Evolutionary conservation across 2,113 vertebrate genomes (phyloP), one percentile per base, ranked within the genome.

Genomic region (Ictalurus furcatus): DNA sequence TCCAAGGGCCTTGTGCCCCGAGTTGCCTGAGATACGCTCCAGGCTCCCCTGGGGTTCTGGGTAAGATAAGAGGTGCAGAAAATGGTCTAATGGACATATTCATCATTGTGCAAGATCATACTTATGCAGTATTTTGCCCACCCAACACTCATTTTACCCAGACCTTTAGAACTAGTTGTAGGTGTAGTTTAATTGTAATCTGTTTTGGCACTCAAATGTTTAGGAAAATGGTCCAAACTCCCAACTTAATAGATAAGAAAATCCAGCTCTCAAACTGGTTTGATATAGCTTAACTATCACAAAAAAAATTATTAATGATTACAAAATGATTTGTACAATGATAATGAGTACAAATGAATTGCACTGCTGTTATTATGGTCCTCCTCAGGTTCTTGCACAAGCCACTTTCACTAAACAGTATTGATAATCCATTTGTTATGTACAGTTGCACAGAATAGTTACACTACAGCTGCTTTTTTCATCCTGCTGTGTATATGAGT

Each of bases 71-170:
- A 9, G 48, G 8, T 52, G 9, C 48, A 52, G 8, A 9, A 52
- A 9, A 52, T 52, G 48, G 48, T 52, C 44, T 48, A 48, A 48
- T 5, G 5, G 44, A 14, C 30, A 73, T 73, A 21, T 21, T 37
- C 13, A 67, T 13, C 23, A 30, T 4, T 37, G 34, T 74, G 84
- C 48, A 93, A 90, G 84, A 91, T 88, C 80, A 86, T 89, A 87
- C 86, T 93, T 74, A 74, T 91, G 92, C 86, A 90, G 84, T 25
- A 91, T 87, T 86, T 91, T 76, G 9, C 19, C 3, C 17, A 48
- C 67, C 82, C 88, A 91, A 85, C 34, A 92, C 92, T 34, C 92
- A 92, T 92, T 44, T 23, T 44, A 73, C 6, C 34, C 19, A 76
- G 1, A 71, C 65, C 67, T 71, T 71, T 34, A 67, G n/a, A 73